phyloP scores from a whole-genome alignment of 2,888 invertebrate genomes.

The Hymenopus coronatus region DNA sequence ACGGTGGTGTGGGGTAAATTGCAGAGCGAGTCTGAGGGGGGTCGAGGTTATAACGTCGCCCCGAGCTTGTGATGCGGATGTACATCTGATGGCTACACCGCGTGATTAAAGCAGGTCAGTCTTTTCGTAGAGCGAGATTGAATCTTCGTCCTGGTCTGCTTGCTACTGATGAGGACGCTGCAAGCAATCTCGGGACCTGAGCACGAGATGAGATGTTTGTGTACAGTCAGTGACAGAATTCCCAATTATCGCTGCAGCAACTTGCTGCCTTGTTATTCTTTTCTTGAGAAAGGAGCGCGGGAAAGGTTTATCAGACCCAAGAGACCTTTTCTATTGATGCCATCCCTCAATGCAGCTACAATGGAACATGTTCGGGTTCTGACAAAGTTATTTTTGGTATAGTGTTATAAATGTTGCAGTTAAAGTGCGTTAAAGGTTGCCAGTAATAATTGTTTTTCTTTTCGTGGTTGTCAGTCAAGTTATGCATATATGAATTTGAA shows the following conservation, averaged over 20 bases:
- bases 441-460: too few species aligned
- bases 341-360: too few species aligned
- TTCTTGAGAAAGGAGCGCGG: too few species aligned
- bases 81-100: not conserved
- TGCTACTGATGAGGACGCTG: not conserved
- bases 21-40: not conserved
- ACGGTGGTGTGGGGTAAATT: not conserved
- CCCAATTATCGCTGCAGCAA: not conserved
- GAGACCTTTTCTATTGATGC: too few species aligned
- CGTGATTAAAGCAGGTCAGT: not conserved
- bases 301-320: too few species aligned
- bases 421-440: too few species aligned
- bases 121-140: not conserved
- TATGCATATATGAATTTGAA: too few species aligned
- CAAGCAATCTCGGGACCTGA: not conserved
- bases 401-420: too few species aligned
- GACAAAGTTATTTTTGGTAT: too few species aligned
- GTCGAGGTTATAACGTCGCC: not conserved
- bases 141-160: not conserved
- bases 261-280: too few species aligned
- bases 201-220: not conserved
- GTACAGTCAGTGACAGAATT: not conserved
- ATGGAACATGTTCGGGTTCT: too few species aligned
- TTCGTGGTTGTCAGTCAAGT: too few species aligned
- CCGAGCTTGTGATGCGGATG: not conserved